phyloP scores from a whole-genome alignment of 2,888 invertebrate genomes.

The Machimus atricapillus region DNA sequence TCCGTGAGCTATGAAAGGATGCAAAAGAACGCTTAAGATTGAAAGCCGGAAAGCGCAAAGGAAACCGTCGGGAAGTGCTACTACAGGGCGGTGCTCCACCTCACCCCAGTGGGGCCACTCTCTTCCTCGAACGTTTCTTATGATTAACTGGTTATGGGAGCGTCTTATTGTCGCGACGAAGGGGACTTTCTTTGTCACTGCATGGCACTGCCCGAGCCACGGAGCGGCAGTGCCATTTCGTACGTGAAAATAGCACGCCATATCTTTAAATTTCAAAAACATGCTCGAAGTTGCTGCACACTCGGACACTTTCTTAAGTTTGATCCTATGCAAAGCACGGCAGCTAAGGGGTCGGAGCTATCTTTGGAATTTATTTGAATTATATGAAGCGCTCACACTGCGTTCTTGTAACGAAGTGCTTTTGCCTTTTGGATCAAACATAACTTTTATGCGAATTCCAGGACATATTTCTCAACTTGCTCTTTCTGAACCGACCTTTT shows the following conservation, averaged over 20 bases:
- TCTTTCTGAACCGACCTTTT: background rate
- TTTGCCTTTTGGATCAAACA: background rate
- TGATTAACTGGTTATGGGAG: slow-evolving; percentile 27
- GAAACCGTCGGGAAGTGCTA: background rate
- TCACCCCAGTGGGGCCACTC: background rate
- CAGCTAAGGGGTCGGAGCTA: background rate
- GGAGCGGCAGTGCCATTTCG: background rate
- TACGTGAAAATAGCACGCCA: slow-evolving; percentile 12
- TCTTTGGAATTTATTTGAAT: background rate
- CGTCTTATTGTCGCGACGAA: slow-evolving; percentile 4
- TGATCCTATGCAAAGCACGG: background rate
- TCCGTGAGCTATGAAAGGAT: slow-evolving; percentile 19
- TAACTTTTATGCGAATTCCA: background rate
- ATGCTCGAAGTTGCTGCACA: slow-evolving; percentile 4
- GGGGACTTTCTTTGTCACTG: slow-evolving; percentile 29
- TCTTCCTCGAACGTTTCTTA: background rate
- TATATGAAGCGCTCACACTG: background rate
- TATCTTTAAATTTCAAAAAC: slow-evolving; percentile 10
- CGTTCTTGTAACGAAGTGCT: background rate
- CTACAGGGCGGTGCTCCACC: background rate
- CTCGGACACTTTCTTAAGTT: background rate
- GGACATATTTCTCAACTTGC: background rate
- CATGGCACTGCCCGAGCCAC: background rate
- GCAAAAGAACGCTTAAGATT: slow-evolving; percentile 20
- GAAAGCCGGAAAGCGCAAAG: slow-evolving; percentile 6